Conservation (phyloP, 2,797 vertebrate genomes). For the Alcedo quadribrachys region DNA sequence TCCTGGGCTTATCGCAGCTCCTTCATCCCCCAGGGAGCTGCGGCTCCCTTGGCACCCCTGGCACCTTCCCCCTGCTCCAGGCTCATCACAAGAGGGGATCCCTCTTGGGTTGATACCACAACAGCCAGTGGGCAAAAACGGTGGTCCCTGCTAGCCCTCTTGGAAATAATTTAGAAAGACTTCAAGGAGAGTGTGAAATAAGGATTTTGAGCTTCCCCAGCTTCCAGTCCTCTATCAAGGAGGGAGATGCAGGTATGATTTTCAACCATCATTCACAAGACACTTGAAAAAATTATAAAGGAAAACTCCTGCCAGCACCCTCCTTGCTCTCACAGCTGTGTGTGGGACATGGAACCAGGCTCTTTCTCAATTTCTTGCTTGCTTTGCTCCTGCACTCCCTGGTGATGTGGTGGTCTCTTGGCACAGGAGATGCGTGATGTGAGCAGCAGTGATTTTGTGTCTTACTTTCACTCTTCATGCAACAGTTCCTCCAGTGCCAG, state of each 20-base stretch:
- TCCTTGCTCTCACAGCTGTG: neutral
- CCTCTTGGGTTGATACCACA: neutral
- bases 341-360: neutral
- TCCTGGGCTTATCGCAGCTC: neutral
- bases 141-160: neutral
- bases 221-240: neutral
- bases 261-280: neutral
- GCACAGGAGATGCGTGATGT: fast-evolving
- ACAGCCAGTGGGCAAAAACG: fast-evolving
- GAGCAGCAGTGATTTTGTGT: neutral
- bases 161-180: neutral
- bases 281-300: neutral
- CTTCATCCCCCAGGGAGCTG: neutral
- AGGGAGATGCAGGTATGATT: fast-evolving
- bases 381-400: neutral
- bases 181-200: neutral
- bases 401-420: fast-evolving
- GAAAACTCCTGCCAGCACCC: conserved; percentile 7
- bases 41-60: fast-evolving
- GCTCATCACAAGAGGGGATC: neutral
- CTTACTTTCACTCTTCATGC: fast-evolving
- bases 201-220: neutral
- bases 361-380: neutral
- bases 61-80: fast-evolving
- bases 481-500: neutral